Percentiles rank a stretch among this genome's conserved stretches.
These are phyloP conservation scores for Cromileptes altivelis DNA, from an alignment of 2,113 vertebrate genomes.

Conservation along the genomic window DNA sequence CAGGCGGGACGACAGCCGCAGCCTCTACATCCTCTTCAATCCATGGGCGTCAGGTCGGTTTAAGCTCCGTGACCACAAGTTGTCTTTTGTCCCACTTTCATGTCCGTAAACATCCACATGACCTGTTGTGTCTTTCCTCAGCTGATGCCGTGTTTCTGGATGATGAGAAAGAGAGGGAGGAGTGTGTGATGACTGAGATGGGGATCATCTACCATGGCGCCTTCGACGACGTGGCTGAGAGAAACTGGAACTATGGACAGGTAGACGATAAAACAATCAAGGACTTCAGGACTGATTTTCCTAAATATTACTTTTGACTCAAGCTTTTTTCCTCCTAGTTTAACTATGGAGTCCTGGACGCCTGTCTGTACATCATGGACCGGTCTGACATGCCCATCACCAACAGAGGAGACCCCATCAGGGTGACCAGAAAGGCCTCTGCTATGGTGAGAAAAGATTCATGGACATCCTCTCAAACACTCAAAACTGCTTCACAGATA, in stretches of 20 bases:
- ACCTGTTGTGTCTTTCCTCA: slow-evolving; percentile 59
- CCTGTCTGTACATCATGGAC: slow-evolving; percentile 95
- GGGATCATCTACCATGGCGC: slow-evolving; percentile 93
- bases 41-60: slow-evolving; percentile 91
- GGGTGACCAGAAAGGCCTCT: slow-evolving; percentile 92
- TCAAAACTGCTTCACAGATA: not conserved
- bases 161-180: slow-evolving; percentile 88
- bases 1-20: slow-evolving; percentile 73
- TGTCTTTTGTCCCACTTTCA: not conserved
- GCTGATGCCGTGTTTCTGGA: slow-evolving; percentile 93
- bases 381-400: slow-evolving; percentile 90
- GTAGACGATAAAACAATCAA: slow-evolving; percentile 71
- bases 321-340: slow-evolving; percentile 83
- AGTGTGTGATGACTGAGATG: slow-evolving; percentile 93
- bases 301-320: too few species aligned
- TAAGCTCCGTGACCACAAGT: too few species aligned
- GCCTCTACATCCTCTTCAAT: slow-evolving; percentile 95
- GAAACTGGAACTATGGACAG: slow-evolving; percentile 97
- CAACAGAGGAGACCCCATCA: slow-evolving; percentile 92
- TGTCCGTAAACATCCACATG: not conserved
- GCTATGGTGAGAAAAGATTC: slow-evolving; percentile 88
- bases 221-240: slow-evolving; percentile 83
- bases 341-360: slow-evolving; percentile 92
- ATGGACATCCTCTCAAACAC: not conserved
- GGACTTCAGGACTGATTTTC: not conserved